Evolutionary conservation across 2,888 invertebrate genomes (phyloP).

Genomic region (Apeira syringaria): DNA sequence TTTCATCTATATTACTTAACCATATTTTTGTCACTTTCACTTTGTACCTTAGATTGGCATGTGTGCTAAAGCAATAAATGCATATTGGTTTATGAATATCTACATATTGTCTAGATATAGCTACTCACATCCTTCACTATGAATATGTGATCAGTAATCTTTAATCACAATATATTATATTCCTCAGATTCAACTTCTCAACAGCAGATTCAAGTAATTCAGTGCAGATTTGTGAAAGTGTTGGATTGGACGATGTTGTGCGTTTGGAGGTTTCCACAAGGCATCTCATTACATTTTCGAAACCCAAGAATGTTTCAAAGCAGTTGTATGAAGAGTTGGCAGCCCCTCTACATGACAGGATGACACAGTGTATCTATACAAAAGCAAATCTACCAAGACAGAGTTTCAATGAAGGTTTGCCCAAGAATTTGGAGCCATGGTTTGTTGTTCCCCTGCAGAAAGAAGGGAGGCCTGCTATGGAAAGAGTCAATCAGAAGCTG

Average conservation of each 20-base stretch:
- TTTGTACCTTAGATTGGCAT: too few relatives aligned
- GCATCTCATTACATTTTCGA: conserved; percentile 85
- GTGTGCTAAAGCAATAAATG: too few relatives aligned
- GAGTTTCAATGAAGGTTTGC: conserved; percentile 87
- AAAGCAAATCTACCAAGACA: conserved; percentile 84
- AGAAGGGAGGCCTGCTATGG: conserved; percentile 90
- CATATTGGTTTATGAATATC: too few relatives aligned
- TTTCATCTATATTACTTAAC: too few relatives aligned
- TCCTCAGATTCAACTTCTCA: conserved; percentile 93
- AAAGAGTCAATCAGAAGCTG: conserved; percentile 90
- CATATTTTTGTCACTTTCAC: too few relatives aligned
- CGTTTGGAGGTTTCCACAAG: conserved; percentile 93
- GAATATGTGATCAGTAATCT: too few relatives aligned
- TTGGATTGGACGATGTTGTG: conserved; percentile 89
- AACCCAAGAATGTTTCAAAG: conserved; percentile 55
- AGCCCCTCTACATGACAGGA: conserved; percentile 91
- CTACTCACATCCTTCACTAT: too few relatives aligned
- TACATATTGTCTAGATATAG: too few relatives aligned
- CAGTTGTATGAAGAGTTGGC: conserved; percentile 75
- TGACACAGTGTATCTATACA: conserved; percentile 96
- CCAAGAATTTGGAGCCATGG: conserved; percentile 87
- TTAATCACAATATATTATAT: too few relatives aligned
- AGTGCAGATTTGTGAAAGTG: conserved; percentile 95
- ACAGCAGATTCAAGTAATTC: conserved; percentile 98
- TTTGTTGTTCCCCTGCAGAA: conserved; percentile 92